phyloP scores from a whole-genome alignment of 2,113 vertebrate species.

The Urocolius indicus region DNA sequence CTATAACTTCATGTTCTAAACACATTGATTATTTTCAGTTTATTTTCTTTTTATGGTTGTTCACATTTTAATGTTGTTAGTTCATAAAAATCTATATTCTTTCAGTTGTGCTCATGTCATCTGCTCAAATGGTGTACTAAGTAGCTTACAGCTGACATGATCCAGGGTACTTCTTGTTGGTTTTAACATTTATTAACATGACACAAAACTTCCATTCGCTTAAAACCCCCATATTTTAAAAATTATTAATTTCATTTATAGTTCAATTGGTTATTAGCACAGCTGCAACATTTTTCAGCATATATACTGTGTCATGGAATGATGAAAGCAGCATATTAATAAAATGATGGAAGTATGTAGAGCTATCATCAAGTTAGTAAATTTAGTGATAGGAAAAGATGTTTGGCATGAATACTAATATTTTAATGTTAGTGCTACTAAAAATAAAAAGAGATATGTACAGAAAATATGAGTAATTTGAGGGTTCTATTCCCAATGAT shows the following conservation, averaged over 20 bases:
- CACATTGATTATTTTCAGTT: not conserved
- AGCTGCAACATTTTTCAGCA: constrained; percentile 62
- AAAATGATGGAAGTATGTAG: not conserved
- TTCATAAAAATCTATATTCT: not conserved
- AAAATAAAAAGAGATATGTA: not conserved
- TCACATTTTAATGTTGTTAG: not conserved
- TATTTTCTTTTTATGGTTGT: not conserved
- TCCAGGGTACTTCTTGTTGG: not conserved
- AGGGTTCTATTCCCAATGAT: not conserved
- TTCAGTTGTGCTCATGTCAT: constrained; percentile 19
- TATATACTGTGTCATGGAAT: constrained; percentile 62
- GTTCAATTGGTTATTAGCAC: constrained; percentile 12
- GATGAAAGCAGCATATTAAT: constrained; percentile 71
- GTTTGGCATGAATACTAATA: not conserved
- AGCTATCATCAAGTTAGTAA: not conserved
- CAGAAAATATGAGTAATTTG: not conserved
- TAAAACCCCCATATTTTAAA: not conserved
- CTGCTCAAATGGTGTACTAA: not conserved
- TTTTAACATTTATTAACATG: not conserved
- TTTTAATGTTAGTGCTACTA: not conserved
- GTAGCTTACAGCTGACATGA: not conserved
- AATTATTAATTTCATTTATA: constrained; percentile 13
- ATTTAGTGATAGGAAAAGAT: not conserved
- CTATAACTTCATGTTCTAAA: not conserved
- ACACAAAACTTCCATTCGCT: not conserved